These are phyloP conservation scores for Delphinapterus leucas DNA, from an alignment of 2,113 vertebrate species.

Conservation along the genomic window DNA sequence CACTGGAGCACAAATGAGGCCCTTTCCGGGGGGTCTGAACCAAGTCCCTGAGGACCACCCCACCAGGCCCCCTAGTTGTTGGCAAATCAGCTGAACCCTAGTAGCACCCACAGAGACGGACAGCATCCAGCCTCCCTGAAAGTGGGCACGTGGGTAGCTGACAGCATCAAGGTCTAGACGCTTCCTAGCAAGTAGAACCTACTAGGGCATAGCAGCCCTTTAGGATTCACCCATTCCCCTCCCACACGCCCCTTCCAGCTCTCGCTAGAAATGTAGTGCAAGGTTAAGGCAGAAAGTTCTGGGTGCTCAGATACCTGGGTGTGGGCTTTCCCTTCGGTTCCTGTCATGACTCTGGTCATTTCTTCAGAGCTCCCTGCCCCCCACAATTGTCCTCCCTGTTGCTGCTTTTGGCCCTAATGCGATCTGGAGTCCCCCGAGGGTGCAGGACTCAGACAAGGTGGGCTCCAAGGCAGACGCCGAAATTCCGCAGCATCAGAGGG, in stretches of 20 bases:
- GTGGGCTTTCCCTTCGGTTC: neutral
- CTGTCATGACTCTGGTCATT: neutral
- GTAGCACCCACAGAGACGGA: neutral
- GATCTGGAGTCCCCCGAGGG: rapidly evolving
- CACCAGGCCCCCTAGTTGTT: neutral
- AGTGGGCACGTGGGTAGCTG: rapidly evolving
- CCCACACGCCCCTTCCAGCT: neutral
- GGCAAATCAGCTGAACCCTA: neutral
- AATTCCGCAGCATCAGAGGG: no score
- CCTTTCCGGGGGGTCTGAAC: neutral
- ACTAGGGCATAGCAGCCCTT: rapidly evolving
- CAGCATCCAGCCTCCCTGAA: neutral
- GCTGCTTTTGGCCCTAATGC: no score
- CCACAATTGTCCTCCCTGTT: neutral
- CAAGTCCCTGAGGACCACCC: neutral
- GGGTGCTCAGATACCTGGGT: neutral
- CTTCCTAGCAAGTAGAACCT: neutral
- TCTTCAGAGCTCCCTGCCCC: neutral
- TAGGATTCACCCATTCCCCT: neutral
- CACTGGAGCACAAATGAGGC: neutral
- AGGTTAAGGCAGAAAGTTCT: neutral
- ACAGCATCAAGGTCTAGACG: rapidly evolving
- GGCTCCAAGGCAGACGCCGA: neutral
- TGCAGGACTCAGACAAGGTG: neutral
- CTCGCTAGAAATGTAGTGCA: neutral